Base-by-base conservation (phyloP, 2,797 vertebrate species). In the Gymnodraco acuticeps region DNA sequence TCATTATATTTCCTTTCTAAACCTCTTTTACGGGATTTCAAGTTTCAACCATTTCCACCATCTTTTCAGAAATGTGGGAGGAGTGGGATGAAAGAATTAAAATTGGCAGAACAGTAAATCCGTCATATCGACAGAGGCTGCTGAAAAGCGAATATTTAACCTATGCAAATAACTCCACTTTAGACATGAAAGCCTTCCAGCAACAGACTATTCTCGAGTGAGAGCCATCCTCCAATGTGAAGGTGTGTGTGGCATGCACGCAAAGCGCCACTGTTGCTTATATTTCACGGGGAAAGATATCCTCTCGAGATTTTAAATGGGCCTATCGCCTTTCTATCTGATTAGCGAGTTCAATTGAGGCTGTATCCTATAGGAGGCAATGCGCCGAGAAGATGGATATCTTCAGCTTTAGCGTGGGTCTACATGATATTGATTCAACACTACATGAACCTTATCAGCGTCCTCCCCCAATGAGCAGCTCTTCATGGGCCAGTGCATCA, bases 131-230 rank as follows among this genome's bases (percentile, higher is more conserved):
- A 89, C 86, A 64, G 61, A 78, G 75, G 81, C 85, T 48, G 73
- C 83, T 75, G 70, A 74, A 86, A 90, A 77, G 77, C 19, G 56
- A 77, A 89, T 88, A 82, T 89, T 87, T 90, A 87, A 89, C 84
- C 86, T 87, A 90, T 93, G 86, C 81, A 90, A 90, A 93, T 87
- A 74, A 75, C 64, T 90, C 78, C 73, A 87, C 73, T 88, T 88
- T 84, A 86, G 67, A 87, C 76, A 84, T 88, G 81, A 89, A 91
- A 89, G 79, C 82, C 75, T 78, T 78, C 76, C 75, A 88, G 83
- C 82, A 78, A 77, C 59, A 74, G 73, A 83, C 72, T 64, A 50
- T 74, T 75, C 75, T 84, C 27, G 33, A 78, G 78, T 69, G 75
- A 61, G 74, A 76, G 67, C 58, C 77, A 31, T 74, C 68, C 58